Conservation (phyloP, 2,113 vertebrate species). For the Danio rerio region GRCz12tu NC_133195.1:21866001-21866500, state of each 20-base stretch:
- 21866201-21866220: conserved; percentile 50
- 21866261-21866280: not conserved
- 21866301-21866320: not conserved
- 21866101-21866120: conserved; percentile 78
- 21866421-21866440: no score
- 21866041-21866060: conserved; percentile 81
- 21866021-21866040: conserved; percentile 78
- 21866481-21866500: no score
- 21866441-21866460: no score
- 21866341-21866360: no score
- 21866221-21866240: conserved; percentile 1
- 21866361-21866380: no score
- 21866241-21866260: conserved; percentile 33
- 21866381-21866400: no score
- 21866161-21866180: conserved; percentile 47
- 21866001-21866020: conserved; percentile 80
- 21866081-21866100: conserved; percentile 81
- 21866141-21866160: conserved; percentile 65
- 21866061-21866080: conserved; percentile 86
- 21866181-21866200: conserved; percentile 31
- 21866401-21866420: no score
- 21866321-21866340: no score
- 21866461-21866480: no score
- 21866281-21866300: not conserved
- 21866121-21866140: conserved; percentile 74